Base-by-base conservation (phyloP, 2,888 invertebrate species). In the Cerceris ruficornis region DNA sequence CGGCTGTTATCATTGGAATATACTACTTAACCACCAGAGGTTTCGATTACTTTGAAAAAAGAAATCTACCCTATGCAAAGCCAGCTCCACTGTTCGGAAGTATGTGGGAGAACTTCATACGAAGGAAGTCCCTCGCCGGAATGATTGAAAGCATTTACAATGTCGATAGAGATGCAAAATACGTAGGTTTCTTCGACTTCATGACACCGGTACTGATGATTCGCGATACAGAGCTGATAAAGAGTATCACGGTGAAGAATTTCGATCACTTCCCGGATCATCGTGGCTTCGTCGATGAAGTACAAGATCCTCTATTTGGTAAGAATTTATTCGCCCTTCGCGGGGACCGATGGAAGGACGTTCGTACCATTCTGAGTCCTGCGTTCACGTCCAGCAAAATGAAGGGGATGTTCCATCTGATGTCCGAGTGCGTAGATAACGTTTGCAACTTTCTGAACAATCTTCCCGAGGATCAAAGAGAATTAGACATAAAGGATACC, bases 301-400 rank as follows among this genome's bases (percentile, higher is more conserved):
- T 7, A 0, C n/a, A 50, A 0, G 88, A 88, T 17, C 81, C 81
- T 0, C 17, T 89, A 2, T 85, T 90, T 64, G 77, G 65, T 1
- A 85, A 82, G 2, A 85, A 86, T 17, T 73, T 89, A 0, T 82
- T 90, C 42, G 71, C 71, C 0, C 69, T 89, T 0, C 73, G 69
- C 0, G 94, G 93, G 14, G 92, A 94, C 0, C 92, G 86, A 88
- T 94, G 94, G 94, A 92, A 93, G 0, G 92, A 93, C 5, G 93
- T 94, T 92, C 88, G 94, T 15, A 89, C 90, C 0, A 92, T 93
- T 0, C 83, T 94, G 15, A 94, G 93, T 49, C 94, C 94, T 0
- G 93, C 94, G 0, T 94, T 94, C 87, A 94, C 94, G 0, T 91
- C 93, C 11, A 93, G 94, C 68, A 94, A 94, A 88, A 94, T 94